These are phyloP conservation scores for Pseudobourletiella spinata DNA, from an alignment of 1,140 invertebrate genomes.

Conservation along the genomic window DNA sequence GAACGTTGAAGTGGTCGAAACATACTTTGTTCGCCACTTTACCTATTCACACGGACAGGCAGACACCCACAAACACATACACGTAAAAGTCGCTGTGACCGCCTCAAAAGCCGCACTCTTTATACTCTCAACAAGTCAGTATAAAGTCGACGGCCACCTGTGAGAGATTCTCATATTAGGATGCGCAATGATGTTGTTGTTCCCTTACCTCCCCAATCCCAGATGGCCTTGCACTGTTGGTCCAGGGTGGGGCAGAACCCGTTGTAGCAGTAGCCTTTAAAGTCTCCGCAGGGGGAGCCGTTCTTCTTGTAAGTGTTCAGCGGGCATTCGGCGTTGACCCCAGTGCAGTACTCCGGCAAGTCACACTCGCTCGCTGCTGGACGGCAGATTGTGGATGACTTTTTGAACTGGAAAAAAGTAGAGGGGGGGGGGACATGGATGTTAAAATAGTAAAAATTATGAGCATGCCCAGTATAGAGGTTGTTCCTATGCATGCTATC, in stretches of 20 bases:
- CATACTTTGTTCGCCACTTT: conserved; percentile 59
- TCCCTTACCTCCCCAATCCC: conserved; percentile 60
- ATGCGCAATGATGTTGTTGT: background rate
- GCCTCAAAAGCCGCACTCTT: too few species aligned
- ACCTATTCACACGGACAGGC: background rate
- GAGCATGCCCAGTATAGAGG: too few species aligned
- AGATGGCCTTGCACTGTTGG: conserved; percentile 79
- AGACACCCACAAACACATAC: background rate
- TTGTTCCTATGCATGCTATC: too few species aligned
- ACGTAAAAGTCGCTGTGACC: background rate
- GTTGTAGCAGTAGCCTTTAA: conserved; percentile 68
- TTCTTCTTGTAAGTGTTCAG: conserved; percentile 81
- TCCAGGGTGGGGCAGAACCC: conserved; percentile 80
- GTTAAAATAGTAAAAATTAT: too few species aligned
- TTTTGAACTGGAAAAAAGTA: conserved; percentile 29
- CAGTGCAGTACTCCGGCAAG: conserved; percentile 82
- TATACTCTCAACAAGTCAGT: background rate
- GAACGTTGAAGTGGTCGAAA: conserved; percentile 83
- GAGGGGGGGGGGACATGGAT: too few species aligned
- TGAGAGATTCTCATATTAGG: too few species aligned
- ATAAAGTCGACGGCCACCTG: too few species aligned
- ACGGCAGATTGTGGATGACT: conserved; percentile 67
- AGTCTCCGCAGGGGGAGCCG: conserved; percentile 64
- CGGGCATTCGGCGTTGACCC: conserved; percentile 51
- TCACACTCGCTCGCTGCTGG: conserved; percentile 84